phyloP scores from a whole-genome alignment of 2,797 vertebrate genomes.

The Pseudopleuronectes americanus region DNA sequence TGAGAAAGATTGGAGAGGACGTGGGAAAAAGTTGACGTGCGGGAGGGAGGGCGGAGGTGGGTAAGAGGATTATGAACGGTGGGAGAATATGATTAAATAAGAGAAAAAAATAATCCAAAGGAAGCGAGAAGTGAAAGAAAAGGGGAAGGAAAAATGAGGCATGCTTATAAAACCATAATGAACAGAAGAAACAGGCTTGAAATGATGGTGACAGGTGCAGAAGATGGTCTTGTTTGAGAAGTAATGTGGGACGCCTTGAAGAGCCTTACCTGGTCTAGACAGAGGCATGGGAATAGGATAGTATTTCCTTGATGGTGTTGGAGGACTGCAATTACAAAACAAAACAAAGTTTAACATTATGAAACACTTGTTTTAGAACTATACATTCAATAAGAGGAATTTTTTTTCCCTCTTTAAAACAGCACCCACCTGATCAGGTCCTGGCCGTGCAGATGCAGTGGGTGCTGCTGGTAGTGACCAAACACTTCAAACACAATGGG shows the following conservation, averaged over 20 bases:
- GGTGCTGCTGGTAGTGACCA: conserved; percentile 98
- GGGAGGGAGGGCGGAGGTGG: conserved; percentile 40
- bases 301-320: conserved; percentile 91
- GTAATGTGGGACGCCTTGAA: conserved; percentile 8
- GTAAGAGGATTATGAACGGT: conserved; percentile 65
- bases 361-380: too few species aligned
- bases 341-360: too few species aligned
- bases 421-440: conserved; percentile 89
- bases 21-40: conserved; percentile 21
- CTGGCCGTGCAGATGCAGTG: conserved; percentile 91
- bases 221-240: conserved; percentile 4
- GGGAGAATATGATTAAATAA: conserved; percentile 45
- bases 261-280: conserved; percentile 92
- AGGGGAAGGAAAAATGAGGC: conserved; percentile 65
- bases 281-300: conserved; percentile 98
- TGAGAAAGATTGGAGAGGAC: background rate
- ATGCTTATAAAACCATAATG: conserved; percentile 58
- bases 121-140: conserved; percentile 70
- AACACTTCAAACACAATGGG: conserved; percentile 99
- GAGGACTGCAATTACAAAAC: conserved; percentile 82
- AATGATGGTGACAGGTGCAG: conserved; percentile 33
- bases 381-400: background rate
- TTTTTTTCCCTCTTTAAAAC: background rate
- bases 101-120: conserved; percentile 63
- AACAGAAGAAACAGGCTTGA: conserved; percentile 56